Base-by-base conservation (phyloP, 2,888 invertebrate species). In the Drosophila birchii region DNA sequence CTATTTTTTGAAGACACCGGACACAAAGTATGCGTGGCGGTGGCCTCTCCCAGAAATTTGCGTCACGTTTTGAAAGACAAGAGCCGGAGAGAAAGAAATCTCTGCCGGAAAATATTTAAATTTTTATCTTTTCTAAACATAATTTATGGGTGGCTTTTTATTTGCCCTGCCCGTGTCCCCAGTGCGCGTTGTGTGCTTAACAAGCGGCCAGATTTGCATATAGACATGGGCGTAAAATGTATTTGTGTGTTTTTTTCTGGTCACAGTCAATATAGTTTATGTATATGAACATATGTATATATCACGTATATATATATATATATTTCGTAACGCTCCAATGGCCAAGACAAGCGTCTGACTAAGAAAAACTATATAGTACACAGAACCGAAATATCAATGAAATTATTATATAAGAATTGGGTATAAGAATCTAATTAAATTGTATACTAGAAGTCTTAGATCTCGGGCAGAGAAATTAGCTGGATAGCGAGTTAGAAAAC, bases 61-160 rank as follows among this genome's bases (percentile, higher is more conserved):
- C 84, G 79, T 71, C 60, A 55, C 44, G 53, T 70, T 70, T 71
- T 55, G 55, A 61, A 80, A 68, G 73, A 73, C 59, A 53, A 18
- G 60, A 18, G 26, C n/a, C n/a, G 45, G 11, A 5, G 5, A n/a
- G 55, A 47, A 58, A 72, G 54, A 68, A 67, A 73, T 51, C 26
- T 61, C 57, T 39, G 26, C 47, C 41, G 55, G 43, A 47, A 56
- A 68, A 56, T 59, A 51, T 53, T 64, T 18, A 59, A 62, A 74
- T 57, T 32, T 56, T 45, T 68, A 32, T 58, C 38, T 67, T 26
- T 58, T 32, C 36, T 51, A 55, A 69, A 53, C 68, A 67, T 69
- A 68, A 68, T 69, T 68, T 67, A 69, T 69, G 58, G 58, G 1
- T 32, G 41, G 32, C 36, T 51, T 43, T 44, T 44, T 51, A 32